These are phyloP conservation scores for Drosophila meridiana DNA, from an alignment of 2,888 invertebrate genomes.

Conservation along the genomic window DNA sequence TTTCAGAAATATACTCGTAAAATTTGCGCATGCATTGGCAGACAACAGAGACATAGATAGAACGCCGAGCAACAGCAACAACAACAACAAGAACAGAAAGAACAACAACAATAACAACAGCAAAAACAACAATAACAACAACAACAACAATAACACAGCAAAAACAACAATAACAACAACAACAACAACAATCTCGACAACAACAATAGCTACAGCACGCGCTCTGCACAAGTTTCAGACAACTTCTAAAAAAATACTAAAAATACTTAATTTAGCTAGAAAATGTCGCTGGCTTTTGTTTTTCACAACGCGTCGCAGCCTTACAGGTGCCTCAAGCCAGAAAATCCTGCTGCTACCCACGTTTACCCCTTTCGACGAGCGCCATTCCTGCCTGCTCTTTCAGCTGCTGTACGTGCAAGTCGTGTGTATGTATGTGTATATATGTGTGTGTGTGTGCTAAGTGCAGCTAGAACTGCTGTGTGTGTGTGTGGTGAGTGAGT, in stretches of 20 bases:
- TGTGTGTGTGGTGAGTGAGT: constrained; percentile 28
- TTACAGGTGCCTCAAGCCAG: constrained; percentile 13
- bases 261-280: constrained; percentile 80
- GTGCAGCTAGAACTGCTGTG: constrained; percentile 55
- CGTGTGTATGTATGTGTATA: constrained; percentile 20
- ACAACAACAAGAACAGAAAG: not conserved
- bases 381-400: constrained; percentile 42
- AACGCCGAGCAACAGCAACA: constrained; percentile 15
- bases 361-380: constrained; percentile 18
- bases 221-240: constrained; percentile 51
- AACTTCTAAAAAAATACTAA: constrained; percentile 75
- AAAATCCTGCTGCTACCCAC: not conserved
- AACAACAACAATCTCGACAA: constrained; percentile 9
- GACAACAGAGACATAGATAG: constrained; percentile 42
- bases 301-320: constrained; percentile 57
- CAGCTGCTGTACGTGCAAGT: constrained; percentile 53
- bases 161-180: constrained; percentile 1
- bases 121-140: constrained; percentile 8
- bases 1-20: constrained; percentile 75
- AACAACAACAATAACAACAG: not conserved
- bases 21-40: constrained; percentile 76
- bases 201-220: constrained; percentile 9
- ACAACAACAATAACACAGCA: constrained; percentile 5
- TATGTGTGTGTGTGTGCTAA: constrained; percentile 49
- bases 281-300: constrained; percentile 78